Conservation (phyloP, 2,888 invertebrate genomes). For the Alitta virens region DNA sequence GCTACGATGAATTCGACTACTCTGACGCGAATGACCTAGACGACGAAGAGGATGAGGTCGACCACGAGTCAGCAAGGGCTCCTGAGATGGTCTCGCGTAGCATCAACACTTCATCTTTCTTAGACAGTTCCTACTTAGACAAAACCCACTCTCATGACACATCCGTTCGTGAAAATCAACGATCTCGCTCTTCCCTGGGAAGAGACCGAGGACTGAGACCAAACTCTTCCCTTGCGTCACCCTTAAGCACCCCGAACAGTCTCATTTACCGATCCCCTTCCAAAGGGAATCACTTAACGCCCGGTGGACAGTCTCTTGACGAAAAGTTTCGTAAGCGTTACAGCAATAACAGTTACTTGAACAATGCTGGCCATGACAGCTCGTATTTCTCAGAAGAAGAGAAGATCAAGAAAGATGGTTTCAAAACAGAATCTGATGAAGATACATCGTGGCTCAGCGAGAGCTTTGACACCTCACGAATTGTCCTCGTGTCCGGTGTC, state of each 20-base stretch:
- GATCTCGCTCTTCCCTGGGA: neutral
- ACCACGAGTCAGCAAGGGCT: neutral
- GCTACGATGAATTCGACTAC: slow-evolving; percentile 2
- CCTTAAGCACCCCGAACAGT: neutral
- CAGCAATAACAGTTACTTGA: neutral
- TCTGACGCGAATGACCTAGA: slow-evolving; percentile 5
- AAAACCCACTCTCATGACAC: neutral
- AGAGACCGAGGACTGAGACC: neutral
- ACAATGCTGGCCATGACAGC: neutral
- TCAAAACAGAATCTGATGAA: slow-evolving; percentile 4
- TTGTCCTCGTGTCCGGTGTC: too few relatives aligned
- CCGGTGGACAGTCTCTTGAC: neutral
- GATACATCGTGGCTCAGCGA: too few relatives aligned
- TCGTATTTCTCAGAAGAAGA: slow-evolving; percentile 9
- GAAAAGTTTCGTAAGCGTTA: neutral
- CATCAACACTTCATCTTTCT: neutral
- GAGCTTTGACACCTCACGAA: too few relatives aligned
- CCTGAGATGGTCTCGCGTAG: neutral
- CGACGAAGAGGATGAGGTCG: neutral
- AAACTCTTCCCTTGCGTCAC: neutral
- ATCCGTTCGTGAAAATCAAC: neutral
- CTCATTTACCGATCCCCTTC: neutral
- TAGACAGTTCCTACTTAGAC: neutral
- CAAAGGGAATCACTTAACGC: neutral
- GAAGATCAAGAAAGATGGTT: slow-evolving; percentile 5